These are phyloP conservation scores for Setipinna tenuifilis DNA, from an alignment of 2,797 vertebrate genomes.

Conservation along the genomic window DNA sequence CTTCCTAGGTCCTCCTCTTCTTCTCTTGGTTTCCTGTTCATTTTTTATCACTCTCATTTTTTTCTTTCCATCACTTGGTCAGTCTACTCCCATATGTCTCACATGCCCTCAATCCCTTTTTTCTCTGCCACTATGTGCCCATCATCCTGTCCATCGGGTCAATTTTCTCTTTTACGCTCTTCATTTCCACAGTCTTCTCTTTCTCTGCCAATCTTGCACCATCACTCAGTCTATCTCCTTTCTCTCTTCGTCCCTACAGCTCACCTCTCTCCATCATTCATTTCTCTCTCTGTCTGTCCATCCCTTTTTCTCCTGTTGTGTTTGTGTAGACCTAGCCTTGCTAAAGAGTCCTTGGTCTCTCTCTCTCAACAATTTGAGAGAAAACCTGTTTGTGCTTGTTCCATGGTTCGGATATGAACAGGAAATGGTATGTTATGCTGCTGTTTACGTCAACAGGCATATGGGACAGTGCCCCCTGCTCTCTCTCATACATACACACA, in stretches of 20 bases:
- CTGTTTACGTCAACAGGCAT: conserved; percentile 65
- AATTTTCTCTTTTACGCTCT: too few species aligned
- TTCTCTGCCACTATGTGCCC: not conserved
- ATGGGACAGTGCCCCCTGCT: not conserved
- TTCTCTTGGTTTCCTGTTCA: not conserved
- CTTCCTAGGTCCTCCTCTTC: not conserved
- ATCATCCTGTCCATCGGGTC: too few species aligned
- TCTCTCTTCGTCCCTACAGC: not conserved
- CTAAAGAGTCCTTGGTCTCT: not conserved
- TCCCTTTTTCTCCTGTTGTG: not conserved
- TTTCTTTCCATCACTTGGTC: not conserved
- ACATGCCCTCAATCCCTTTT: not conserved
- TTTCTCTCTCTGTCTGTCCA: not conserved
- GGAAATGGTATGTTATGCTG: conserved; percentile 72
- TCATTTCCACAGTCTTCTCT: not conserved
- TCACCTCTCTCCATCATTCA: not conserved
- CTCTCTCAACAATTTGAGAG: conserved; percentile 54
- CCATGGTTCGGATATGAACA: conserved; percentile 60
- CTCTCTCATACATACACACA: conserved; percentile 42
- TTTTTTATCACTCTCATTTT: not conserved
- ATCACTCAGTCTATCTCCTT: not conserved
- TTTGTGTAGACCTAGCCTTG: not conserved
- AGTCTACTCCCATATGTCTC: not conserved
- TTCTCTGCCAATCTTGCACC: not conserved
- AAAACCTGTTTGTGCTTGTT: conserved; percentile 52